These are phyloP conservation scores for Ceramica pisi DNA, from an alignment of 2,888 invertebrate species.

Conservation along the genomic window DNA sequence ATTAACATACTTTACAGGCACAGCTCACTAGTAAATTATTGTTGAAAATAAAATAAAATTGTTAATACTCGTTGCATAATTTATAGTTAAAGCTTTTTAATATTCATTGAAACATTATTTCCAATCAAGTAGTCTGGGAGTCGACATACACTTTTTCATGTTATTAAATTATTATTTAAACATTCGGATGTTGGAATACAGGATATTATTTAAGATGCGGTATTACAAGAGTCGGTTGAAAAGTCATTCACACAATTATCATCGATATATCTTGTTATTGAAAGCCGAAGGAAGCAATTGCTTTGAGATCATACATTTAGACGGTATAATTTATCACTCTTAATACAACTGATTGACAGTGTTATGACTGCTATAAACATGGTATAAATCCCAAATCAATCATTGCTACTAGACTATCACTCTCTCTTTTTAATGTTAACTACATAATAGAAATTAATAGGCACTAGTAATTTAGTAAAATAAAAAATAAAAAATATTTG, in stretches of 20 bases:
- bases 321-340: slow-evolving; percentile 45
- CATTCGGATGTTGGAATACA: not conserved
- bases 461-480: slow-evolving; percentile 24
- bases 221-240: slow-evolving; percentile 12
- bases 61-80: slow-evolving; percentile 35
- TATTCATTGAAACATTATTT: slow-evolving; percentile 48
- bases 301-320: slow-evolving; percentile 30
- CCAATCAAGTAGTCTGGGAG: slow-evolving; percentile 36
- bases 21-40: slow-evolving; percentile 39
- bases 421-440: slow-evolving; percentile 60
- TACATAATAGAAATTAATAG: slow-evolving; percentile 42
- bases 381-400: slow-evolving; percentile 53
- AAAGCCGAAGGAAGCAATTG: slow-evolving; percentile 35
- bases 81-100: slow-evolving; percentile 32
- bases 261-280: slow-evolving; percentile 11
- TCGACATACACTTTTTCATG: not conserved
- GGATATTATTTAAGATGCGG: slow-evolving; percentile 4
- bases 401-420: slow-evolving; percentile 37
- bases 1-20: slow-evolving; percentile 30
- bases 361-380: slow-evolving; percentile 51
- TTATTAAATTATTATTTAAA: slow-evolving; percentile 9
- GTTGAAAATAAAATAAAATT: slow-evolving; percentile 46
- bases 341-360: slow-evolving; percentile 48
- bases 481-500: slow-evolving; percentile 40
- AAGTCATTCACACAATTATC: slow-evolving; percentile 11